Evolutionary conservation across 2,113 vertebrate genomes (phyloP), one percentile per base, ranked within the genome.

Genomic region (Gnathonemus echidnorhynchus): DNA sequence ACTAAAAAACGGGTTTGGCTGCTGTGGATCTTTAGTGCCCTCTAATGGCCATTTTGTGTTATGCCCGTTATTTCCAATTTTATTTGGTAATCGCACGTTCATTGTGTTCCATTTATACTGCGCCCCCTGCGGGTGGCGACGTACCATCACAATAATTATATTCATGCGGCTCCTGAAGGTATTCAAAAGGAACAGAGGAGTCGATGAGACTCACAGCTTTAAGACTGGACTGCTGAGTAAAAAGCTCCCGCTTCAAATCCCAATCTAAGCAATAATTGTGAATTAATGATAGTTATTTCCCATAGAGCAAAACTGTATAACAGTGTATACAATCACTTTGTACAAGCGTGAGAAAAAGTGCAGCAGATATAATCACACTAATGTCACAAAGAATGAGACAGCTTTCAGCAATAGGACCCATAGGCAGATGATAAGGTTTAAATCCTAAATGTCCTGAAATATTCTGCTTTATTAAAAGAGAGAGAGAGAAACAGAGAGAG

Each of bases 1-100:
- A 5, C 58, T 42, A 24, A 70, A 70, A 31, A 48, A 52, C 17
- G 3, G 8, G 21, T 19, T 50, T 90, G 35, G 9, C 31, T 83
- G 39, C 53, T 89, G 74, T 89, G 58, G 91, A 90, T 70, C 86
- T 49, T 74, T 52, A 84, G 39, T 83, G n/a, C 92, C 86, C 91
- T 90, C 92, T 93, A 49, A 83, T 90, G 92, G 92, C 56, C 39
- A 1, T 80, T 88, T 3, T 48, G 39, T 62, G 90, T 13, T 31
- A 87, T 49, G 86, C 83, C 66, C 53, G 2, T 27, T 35, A 42
- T 21, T 8, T 13, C 42, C 10, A 24, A 13, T 21, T 27, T 56
- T 56, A 45, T 88, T 24, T n/a, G 66, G 46, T 50, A 48, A 48
- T 21, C 10, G 3, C 46, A 21, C 9, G 46, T 21, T 84, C 74